Percentiles rank a stretch among this genome's conserved stretches.
Evolutionary conservation across 2,888 invertebrate genomes (phyloP).

Genomic region (Cantharis rufa): DNA sequence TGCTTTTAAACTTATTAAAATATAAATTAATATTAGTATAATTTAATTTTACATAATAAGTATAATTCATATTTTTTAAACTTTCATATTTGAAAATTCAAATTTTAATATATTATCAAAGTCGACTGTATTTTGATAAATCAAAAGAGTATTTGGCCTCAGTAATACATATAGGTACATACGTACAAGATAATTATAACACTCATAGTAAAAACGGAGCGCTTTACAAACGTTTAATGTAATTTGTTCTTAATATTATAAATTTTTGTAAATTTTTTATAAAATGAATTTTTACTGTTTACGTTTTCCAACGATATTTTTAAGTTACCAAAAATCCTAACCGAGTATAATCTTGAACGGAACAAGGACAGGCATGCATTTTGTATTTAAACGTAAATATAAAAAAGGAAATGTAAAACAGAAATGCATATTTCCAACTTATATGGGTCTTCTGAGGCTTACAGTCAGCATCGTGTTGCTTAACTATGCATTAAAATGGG

Average conservation of each 20-base stretch:
- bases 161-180: no score
- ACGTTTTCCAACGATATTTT: neutral
- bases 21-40: no score
- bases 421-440: constrained; percentile 31
- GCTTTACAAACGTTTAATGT: neutral
- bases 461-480: constrained; percentile 33
- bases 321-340: neutral
- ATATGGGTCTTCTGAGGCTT: constrained; percentile 36
- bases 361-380: constrained; percentile 4
- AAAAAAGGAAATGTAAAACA: constrained; percentile 18
- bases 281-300: neutral
- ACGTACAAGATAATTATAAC: no score
- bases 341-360: neutral
- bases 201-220: neutral
- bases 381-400: constrained; percentile 5
- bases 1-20: no score
- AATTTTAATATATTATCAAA: no score
- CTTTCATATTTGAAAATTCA: no score
- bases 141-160: no score
- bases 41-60: no score
- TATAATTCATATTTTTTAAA: no score
- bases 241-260: neutral
- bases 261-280: neutral
- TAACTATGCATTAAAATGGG: constrained; percentile 39
- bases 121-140: no score